Conservation (phyloP, 1,140 invertebrate genomes). For the Melitaea cinxia region DNA sequence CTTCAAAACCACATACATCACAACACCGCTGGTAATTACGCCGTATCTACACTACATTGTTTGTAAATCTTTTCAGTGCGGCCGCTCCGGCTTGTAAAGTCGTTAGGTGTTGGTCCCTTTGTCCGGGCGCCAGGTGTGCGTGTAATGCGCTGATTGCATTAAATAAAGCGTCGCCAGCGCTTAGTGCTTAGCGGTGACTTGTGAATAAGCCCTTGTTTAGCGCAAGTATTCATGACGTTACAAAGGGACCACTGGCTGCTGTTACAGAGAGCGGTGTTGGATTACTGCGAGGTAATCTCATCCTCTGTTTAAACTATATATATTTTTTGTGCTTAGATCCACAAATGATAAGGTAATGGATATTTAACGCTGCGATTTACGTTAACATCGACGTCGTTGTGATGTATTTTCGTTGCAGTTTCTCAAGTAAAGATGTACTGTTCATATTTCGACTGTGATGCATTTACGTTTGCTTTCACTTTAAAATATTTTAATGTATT, state of each 20-base stretch:
- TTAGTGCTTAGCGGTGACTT: constrained; percentile 4
- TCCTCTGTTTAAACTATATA: background rate
- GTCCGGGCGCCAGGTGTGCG: background rate
- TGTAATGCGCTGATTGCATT: constrained; percentile 8
- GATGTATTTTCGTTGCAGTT: background rate
- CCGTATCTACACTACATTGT: background rate
- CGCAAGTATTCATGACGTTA: background rate
- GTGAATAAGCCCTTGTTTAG: constrained; percentile 8
- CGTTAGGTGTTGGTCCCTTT: background rate
- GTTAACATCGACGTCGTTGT: background rate
- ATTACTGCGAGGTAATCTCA: background rate
- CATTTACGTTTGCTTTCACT: no score
- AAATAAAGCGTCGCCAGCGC: constrained; percentile 9
- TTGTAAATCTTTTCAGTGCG: background rate
- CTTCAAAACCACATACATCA: no score
- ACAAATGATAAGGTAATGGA: background rate
- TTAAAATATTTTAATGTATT: no score
- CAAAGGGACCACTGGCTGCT: background rate
- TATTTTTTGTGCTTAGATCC: background rate
- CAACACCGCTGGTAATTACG: background rate
- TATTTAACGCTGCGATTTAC: background rate
- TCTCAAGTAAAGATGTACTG: background rate
- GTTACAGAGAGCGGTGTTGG: no score
- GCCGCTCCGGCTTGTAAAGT: background rate
- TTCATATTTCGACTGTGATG: no score